These are phyloP conservation scores for Ichneumon xanthorius DNA, from an alignment of 2,888 invertebrate genomes.

Conservation along the genomic window DNA sequence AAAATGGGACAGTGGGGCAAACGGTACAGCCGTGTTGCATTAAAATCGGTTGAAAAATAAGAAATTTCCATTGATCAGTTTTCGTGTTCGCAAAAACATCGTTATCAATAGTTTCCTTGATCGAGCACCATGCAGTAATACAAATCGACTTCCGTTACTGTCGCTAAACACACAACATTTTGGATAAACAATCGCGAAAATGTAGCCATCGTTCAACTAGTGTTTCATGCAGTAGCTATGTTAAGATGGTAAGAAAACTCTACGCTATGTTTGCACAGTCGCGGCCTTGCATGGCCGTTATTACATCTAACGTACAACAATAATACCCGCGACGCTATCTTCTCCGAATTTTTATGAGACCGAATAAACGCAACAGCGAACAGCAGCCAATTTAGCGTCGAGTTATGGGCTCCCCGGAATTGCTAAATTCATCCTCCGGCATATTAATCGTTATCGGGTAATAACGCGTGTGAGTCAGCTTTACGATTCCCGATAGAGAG, in stretches of 20 bases:
- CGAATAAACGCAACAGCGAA: neutral
- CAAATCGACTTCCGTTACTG: no score
- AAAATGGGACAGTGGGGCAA: no score
- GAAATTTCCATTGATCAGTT: no score
- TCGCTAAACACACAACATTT: no score
- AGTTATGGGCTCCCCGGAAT: neutral
- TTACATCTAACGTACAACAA: neutral
- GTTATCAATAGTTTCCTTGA: no score
- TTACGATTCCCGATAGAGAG: no score
- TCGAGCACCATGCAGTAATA: no score
- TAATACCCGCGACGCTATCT: neutral
- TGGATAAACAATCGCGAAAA: neutral
- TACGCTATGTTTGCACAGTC: neutral
- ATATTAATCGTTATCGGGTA: conserved; percentile 21
- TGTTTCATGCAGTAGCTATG: neutral
- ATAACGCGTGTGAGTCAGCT: conserved; percentile 16
- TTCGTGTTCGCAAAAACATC: no score
- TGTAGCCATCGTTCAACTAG: neutral
- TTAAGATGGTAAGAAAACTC: neutral
- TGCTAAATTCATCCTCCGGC: conserved; percentile 7
- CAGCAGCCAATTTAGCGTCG: neutral
- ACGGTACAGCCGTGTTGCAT: no score
- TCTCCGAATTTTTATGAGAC: neutral
- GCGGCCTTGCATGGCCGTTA: neutral
- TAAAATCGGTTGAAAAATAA: no score